phyloP scores from a whole-genome alignment of 1,140 invertebrate genomes.

The Heliconius hewitsoni region DNA sequence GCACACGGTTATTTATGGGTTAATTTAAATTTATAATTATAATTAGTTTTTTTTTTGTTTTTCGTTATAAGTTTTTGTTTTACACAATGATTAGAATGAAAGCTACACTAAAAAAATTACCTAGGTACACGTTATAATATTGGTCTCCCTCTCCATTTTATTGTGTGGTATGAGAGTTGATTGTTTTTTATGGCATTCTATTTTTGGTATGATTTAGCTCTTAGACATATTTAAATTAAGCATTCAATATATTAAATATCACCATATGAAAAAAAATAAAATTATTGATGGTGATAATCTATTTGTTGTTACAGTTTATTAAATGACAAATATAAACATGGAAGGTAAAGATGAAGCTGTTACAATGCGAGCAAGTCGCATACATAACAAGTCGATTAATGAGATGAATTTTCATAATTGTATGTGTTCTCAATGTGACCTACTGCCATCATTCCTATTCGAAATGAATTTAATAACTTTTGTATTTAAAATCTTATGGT shows the following conservation, averaged over 20 bases:
- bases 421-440: constrained; percentile 11
- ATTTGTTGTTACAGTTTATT: too few relatives aligned
- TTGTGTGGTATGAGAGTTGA: too few relatives aligned
- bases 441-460: constrained; percentile 14
- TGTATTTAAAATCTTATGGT: too few relatives aligned
- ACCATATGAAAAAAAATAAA: too few relatives aligned
- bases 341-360: not conserved
- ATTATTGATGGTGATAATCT: too few relatives aligned
- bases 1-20: not conserved
- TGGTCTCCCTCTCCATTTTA: too few relatives aligned
- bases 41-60: not conserved
- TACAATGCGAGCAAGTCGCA: not conserved
- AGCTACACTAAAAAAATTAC: too few relatives aligned
- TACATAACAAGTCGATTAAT: constrained; percentile 20
- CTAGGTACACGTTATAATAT: too few relatives aligned
- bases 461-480: not conserved
- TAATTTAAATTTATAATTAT: not conserved
- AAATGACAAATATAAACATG: not conserved
- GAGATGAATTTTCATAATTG: constrained; percentile 29
- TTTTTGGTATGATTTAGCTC: too few relatives aligned
- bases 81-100: not conserved
- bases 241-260: too few relatives aligned
- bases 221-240: too few relatives aligned
- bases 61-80: not conserved
- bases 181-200: too few relatives aligned